Evolutionary conservation across 2,113 vertebrate genomes (phyloP), one percentile per base, ranked within the genome.

Genomic region (Numida meleagris): DNA sequence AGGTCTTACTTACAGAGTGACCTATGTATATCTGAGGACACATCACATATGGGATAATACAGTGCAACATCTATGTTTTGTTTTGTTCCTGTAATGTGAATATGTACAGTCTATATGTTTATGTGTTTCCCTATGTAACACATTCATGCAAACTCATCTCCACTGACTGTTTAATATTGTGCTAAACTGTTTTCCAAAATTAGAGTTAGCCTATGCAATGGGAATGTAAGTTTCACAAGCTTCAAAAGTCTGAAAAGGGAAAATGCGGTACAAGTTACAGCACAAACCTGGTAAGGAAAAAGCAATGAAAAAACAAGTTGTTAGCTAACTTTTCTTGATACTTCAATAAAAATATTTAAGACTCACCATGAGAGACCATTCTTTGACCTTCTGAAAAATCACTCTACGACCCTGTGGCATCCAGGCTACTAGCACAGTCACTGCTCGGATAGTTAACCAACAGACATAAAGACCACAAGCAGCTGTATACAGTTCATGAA

Each of bases 331-430:
- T 57, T 50, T 50, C 68, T 63, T 1, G 1, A 12, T n/a, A 63
- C 38, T 17, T 46, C 12, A 42, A 24, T 43, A 70, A 9, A 61
- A 27, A 40, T 45, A 21, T 27, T 87, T 29, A 53, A 68, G 50
- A 97, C 98, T 96, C 94, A 99, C 99, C 99, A 99, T 99, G 72
- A 99, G 98, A 12, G 99, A 99, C 99, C 99, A 99, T 94, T 99
- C 99, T 95, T 99, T 99, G 72, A 99, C 99, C 96, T 99, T 99
- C 96, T 98, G 98, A 82, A 99, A 97, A 77, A 99, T 99, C 76
- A 99, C 98, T n/a, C 98, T 98, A 34, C 99, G 99, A 27, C 99
- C 99, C 95, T 99, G 99, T 4, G 99, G 99, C 99, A 99, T 99
- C 99, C 99, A 99, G 34, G 99, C 99, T 19, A 99, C 97, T 68